Percentiles rank a stretch among this genome's conserved stretches.
Evolutionary conservation across 2,113 vertebrate species (phyloP).

Genomic region (Mormyrus lacerda): DNA sequence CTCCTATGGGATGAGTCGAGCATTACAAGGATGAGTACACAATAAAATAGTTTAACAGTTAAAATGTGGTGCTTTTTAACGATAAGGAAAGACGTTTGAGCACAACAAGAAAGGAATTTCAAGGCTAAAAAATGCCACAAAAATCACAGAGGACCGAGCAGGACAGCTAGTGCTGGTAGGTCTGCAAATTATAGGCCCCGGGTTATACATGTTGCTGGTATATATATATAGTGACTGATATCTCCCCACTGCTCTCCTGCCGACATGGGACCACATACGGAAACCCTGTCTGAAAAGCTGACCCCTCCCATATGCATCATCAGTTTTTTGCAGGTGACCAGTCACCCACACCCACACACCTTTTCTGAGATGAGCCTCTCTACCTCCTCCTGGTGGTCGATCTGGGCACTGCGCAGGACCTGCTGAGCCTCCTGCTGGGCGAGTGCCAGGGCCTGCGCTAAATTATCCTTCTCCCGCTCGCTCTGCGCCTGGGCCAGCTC

Average conservation of each 20-base stretch:
- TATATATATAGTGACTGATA: not conserved
- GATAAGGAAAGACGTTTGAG: not conserved
- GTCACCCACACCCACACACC: slow-evolving; percentile 45
- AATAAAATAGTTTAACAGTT: not conserved
- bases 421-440: slow-evolving; percentile 65
- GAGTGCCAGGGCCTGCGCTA: slow-evolving; percentile 55
- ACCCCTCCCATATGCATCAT: not conserved
- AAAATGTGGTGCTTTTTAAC: not conserved
- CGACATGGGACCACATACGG: not conserved
- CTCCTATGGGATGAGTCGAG: slow-evolving; percentile 57
- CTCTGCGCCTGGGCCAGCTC: slow-evolving; percentile 45
- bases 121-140: not conserved
- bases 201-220: too few relatives aligned
- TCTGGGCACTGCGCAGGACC: slow-evolving; percentile 57
- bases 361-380: slow-evolving; percentile 69
- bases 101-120: not conserved
- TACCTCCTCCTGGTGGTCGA: slow-evolving; percentile 67
- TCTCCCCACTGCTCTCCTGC: not conserved
- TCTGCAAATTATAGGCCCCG: not conserved
- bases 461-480: slow-evolving; percentile 63
- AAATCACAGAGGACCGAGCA: not conserved
- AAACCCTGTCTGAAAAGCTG: not conserved
- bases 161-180: not conserved
- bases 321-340: not conserved
- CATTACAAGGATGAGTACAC: not conserved